Conservation (phyloP, 92 coral and sea anemone species). For the Scolanthus callimorphus region DNA sequence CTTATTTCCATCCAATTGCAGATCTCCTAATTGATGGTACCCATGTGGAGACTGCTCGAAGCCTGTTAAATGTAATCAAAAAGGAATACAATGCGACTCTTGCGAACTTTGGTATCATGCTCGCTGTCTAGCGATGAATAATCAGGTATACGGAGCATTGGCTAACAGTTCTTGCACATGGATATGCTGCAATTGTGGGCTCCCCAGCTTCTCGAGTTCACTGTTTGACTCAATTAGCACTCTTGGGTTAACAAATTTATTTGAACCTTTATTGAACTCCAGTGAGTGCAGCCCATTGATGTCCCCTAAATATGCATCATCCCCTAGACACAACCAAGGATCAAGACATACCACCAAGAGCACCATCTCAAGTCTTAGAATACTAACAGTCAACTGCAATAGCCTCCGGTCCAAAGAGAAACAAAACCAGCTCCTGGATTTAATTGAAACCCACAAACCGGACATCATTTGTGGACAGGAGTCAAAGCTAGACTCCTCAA, state of each 20-base stretch:
- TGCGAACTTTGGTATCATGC: slow-evolving; percentile 35
- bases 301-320: neutral
- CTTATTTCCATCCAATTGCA: too few relatives aligned
- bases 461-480: slow-evolving; percentile 40
- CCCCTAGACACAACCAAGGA: neutral
- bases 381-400: slow-evolving; percentile 19
- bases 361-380: slow-evolving; percentile 8
- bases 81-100: slow-evolving; percentile 30
- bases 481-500: slow-evolving; percentile 35
- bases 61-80: slow-evolving; percentile 39
- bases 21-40: slow-evolving; percentile 40
- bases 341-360: slow-evolving; percentile 5
- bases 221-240: slow-evolving; percentile 9
- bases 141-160: slow-evolving; percentile 10
- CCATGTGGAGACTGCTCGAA: slow-evolving; percentile 48
- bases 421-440: slow-evolving; percentile 7
- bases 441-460: slow-evolving; percentile 40
- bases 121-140: slow-evolving; percentile 12
- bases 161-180: slow-evolving; percentile 35
- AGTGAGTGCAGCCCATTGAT: neutral
- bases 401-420: slow-evolving; percentile 16
- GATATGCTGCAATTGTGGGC: slow-evolving; percentile 31
- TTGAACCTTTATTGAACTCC: slow-evolving; percentile 8
- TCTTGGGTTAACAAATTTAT: neutral
- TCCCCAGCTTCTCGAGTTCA: slow-evolving; percentile 34